Evolutionary conservation across 1,140 invertebrate species (phyloP).

Genomic region (Drosophila elegans): DNA sequence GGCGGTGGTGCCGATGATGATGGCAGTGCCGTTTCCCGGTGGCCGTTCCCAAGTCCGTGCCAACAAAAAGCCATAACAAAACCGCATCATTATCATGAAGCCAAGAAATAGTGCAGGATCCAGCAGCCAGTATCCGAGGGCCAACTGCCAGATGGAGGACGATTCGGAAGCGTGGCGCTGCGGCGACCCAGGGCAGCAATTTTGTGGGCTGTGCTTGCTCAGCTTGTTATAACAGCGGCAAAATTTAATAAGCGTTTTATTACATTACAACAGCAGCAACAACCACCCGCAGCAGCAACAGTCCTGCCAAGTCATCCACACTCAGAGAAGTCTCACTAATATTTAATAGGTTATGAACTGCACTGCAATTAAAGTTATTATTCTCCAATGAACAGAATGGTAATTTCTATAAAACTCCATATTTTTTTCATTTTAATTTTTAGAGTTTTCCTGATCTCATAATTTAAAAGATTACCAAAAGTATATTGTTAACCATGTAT

Average conservation of each 20-base stretch:
- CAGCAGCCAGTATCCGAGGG: neutral
- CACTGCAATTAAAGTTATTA: neutral
- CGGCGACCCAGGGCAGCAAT: conserved; percentile 65
- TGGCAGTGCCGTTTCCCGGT: conserved; percentile 25
- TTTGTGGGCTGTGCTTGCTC: conserved; percentile 59
- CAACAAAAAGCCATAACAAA: conserved; percentile 71
- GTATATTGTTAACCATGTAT: too few species aligned
- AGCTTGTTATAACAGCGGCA: conserved; percentile 61
- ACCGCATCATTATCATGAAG: conserved; percentile 73
- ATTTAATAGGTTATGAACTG: neutral
- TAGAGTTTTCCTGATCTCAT: too few species aligned
- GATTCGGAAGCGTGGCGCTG: conserved; percentile 60
- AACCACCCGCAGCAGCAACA: conserved; percentile 24
- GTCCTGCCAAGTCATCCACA: conserved; percentile 21
- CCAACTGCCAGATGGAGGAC: conserved; percentile 19
- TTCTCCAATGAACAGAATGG: too few species aligned
- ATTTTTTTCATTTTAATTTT: neutral
- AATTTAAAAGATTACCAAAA: too few species aligned
- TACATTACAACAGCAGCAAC: conserved; percentile 60
- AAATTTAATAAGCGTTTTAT: conserved; percentile 77
- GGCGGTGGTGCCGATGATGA: conserved; percentile 49
- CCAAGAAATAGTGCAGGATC: conserved; percentile 58
- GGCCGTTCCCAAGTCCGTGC: conserved; percentile 54
- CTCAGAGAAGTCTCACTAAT: neutral
- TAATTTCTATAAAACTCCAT: too few species aligned